Conservation (phyloP, 2,888 invertebrate species). For the Cephus spinipes region DNA sequence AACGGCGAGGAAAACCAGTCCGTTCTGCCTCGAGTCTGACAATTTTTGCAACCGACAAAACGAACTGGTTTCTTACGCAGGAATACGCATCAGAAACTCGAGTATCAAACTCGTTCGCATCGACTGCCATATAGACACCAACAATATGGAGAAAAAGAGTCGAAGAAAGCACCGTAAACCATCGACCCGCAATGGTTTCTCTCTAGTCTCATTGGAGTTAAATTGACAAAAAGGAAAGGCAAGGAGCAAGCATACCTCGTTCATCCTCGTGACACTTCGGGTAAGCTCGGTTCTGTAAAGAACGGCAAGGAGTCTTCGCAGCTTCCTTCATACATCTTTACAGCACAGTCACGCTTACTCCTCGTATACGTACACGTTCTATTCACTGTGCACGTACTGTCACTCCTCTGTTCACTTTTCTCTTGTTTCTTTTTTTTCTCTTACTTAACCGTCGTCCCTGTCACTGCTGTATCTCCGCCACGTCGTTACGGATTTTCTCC, state of each 20-base stretch:
- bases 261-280: neutral
- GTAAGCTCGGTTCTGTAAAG: neutral
- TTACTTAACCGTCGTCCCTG: neutral
- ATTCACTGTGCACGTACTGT: neutral
- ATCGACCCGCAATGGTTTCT: neutral
- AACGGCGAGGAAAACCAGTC: slow-evolving; percentile 9
- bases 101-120: neutral
- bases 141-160: neutral
- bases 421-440: neutral
- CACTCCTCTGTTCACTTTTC: neutral
- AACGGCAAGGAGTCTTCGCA: neutral
- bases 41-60: neutral
- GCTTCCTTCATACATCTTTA: neutral
- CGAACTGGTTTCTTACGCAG: neutral
- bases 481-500: neutral
- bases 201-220: neutral
- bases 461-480: neutral
- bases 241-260: neutral
- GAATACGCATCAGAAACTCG: neutral
- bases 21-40: neutral
- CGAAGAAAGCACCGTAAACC: neutral
- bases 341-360: neutral
- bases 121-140: neutral
- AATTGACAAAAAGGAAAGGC: neutral
- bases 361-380: neutral